Evolutionary conservation across 2,888 invertebrate species (phyloP), one percentile per base, ranked within the genome.

Genomic region (Tetragnatha montana): DNA sequence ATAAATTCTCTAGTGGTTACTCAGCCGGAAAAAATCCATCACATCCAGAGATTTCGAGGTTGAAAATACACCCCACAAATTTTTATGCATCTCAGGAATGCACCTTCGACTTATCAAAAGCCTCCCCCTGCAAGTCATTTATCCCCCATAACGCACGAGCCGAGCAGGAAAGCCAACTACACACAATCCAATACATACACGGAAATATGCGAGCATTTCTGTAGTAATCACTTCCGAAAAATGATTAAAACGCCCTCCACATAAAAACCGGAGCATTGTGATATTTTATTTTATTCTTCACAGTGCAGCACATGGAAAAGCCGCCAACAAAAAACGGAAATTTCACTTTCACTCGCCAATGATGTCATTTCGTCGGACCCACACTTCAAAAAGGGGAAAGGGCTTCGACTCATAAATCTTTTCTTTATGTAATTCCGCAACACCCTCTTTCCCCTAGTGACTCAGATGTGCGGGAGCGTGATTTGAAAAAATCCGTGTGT

Each of bases 161-260:
- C 50, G 22, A 22, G 70, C 22, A 49, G 47, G 68, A 14, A 19
- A 70, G 78, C 47, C 88, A 82, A 88, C 82, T 82, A 83, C 79
- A 60, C 82, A 47, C 78, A 70, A 88, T 88, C 88, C 78, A 83
- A 73, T 79, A 78, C 82, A 73, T 79, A 78, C 82, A 60, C 70
- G 71, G 79, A 82, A 88, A 88, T 83, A 88, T 79, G 82, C 83
- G 82, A 88, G 78, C 60, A 78, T 76, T 88, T 88, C 88, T 88
- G 82, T 79, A 88, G 82, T 79, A 88, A 88, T 83, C 79, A 22
- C 51, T 71, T 73, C 78, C 82, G 81, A 81, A n/a, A n/a, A n/a
- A 73, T 51, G 82, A 74, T 82, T 78, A 82, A 87, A 87, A 47
- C 69, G 17, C 6, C 17, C 68, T 22, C n/a, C 22, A n/a, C n/a